Evolutionary conservation across 1,140 invertebrate species (phyloP), one percentile per base, ranked within the genome.

Genomic region (Adoxophyes honmai): DNA sequence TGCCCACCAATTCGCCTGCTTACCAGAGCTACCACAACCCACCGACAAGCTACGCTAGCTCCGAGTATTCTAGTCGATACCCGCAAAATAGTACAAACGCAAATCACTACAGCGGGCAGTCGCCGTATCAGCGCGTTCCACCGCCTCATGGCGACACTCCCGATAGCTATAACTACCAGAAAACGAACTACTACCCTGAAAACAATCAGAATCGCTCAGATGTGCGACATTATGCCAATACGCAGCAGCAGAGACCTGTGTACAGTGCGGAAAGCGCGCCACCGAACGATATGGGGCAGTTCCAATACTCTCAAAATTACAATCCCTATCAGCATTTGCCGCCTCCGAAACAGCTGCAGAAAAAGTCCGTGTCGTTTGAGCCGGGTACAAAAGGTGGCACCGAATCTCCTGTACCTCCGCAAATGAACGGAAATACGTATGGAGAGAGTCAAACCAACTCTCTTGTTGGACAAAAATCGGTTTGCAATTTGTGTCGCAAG

Each of bases 401-500:
- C 55, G 91, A 92, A 28, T 90, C 86, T 34, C 87, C 89, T n/a
- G 75, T 89, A 55, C 86, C 91, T 11, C 86, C 88, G 14, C 89
- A 90, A 44, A 90, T 90, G 73, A 81, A 84, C 38, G 78, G 81
- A 10, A 78, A 78, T 52, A 33, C 38, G 6, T 60, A 67, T 54
- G 34, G 38, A 16, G 52, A 58, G n/a, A 42, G 28, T 33, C 60
- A 70, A 0, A 36, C 42, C 3, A 62, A 55, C 38, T 42, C 39
- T 4, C 73, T 76, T 73, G 70, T 73, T 58, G 82, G 80, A n/a
- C 73, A 90, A 18, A 92, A 92, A 74, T 85, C 87, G 18, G 91
- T 91, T 18, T 97, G 96, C 81, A 94, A 96, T 88, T 89, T 98
- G 52, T 98, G 96, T 79, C 90, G 95, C 16, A 96, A 97, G 75